These are phyloP conservation scores for Emydoidea blandingii DNA, from an alignment of 2,797 vertebrate genomes.

Conservation along the genomic window DNA sequence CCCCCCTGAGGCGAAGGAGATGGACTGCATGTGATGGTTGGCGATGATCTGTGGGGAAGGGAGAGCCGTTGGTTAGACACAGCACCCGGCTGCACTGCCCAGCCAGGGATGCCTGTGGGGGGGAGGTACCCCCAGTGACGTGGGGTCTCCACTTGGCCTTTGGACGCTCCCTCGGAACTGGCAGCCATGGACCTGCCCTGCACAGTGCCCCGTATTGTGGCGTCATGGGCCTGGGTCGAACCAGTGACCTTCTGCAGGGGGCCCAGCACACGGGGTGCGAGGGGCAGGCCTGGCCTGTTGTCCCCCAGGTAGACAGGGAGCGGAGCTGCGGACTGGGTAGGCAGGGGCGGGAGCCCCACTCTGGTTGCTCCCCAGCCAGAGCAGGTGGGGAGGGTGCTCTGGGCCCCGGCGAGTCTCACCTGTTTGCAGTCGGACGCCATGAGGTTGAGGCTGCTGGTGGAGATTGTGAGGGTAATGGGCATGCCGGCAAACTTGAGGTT, in stretches of 20 bases:
- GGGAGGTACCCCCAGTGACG: no score
- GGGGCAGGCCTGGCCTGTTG: no score
- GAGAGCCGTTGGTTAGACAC: neutral
- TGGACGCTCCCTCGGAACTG: no score
- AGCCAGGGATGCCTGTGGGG: fast-evolving
- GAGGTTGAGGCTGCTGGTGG: slow-evolving; percentile 98
- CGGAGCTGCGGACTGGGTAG: neutral
- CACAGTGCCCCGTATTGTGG: no score
- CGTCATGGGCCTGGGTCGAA: neutral
- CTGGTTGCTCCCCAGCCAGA: no score
- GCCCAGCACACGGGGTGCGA: no score
- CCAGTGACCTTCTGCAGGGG: neutral
- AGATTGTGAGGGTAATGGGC: slow-evolving; percentile 96
- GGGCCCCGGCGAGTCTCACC: slow-evolving; percentile 77
- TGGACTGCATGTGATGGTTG: slow-evolving; percentile 99
- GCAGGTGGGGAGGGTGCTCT: fast-evolving
- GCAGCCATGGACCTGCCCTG: neutral
- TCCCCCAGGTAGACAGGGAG: neutral
- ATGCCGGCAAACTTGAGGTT: slow-evolving; percentile 98
- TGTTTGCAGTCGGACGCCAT: slow-evolving; percentile 98
- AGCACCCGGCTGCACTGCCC: neutral
- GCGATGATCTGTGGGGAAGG: slow-evolving; percentile 91
- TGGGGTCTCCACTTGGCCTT: no score
- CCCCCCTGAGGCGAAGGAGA: slow-evolving; percentile 98
- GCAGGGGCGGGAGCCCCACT: fast-evolving